Evolutionary conservation across 2,797 vertebrate species (phyloP).

Genomic region (Coilia nasus): DNA sequence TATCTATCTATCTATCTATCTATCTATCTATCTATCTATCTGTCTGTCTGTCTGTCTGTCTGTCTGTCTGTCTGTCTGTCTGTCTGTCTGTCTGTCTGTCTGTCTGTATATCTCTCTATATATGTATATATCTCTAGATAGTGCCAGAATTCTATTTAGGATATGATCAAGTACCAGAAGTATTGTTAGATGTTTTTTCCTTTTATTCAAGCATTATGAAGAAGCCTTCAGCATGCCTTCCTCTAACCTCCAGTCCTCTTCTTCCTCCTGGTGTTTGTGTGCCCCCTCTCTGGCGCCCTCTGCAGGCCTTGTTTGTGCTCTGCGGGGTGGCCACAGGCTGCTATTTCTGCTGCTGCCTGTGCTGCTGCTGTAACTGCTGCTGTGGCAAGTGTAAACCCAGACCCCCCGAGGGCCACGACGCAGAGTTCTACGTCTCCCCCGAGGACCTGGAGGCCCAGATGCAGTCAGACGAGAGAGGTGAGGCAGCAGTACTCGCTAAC

Average conservation of each 20-base stretch:
- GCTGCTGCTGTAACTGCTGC: constrained; percentile 99
- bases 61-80: too few relatives aligned
- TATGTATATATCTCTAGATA: too few relatives aligned
- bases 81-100: too few relatives aligned
- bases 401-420: constrained; percentile 89
- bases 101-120: too few relatives aligned
- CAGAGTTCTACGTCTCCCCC: constrained; percentile 93
- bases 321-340: constrained; percentile 95
- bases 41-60: too few relatives aligned
- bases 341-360: constrained; percentile 99
- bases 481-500: constrained; percentile 48
- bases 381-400: constrained; percentile 97
- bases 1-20: too few relatives aligned
- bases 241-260: background rate
- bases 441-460: constrained; percentile 98
- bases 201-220: background rate
- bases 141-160: too few relatives aligned
- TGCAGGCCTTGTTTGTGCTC: constrained; percentile 92
- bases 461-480: constrained; percentile 96
- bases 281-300: constrained; percentile 25
- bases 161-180: too few relatives aligned
- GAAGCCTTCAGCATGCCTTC: background rate
- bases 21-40: too few relatives aligned
- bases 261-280: background rate
- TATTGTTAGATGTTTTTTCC: background rate